Evolutionary conservation across 2,888 invertebrate species (phyloP), one percentile per base, ranked within the genome.

Genomic region (Pantelozetes paolii): DNA sequence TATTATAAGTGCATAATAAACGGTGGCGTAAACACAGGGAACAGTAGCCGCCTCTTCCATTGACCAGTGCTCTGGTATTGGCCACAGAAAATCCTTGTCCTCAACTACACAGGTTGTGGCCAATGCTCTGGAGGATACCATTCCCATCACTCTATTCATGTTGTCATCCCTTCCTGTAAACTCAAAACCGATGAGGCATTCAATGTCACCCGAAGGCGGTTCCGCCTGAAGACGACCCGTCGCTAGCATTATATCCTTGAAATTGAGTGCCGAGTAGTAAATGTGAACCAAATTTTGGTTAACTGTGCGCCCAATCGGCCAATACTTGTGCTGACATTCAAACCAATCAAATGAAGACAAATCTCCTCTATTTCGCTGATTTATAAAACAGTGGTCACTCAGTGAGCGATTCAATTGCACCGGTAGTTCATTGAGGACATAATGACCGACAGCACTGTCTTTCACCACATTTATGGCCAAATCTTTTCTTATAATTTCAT

Each of bases 351-450:
- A 54, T 9, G 57, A 57, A 2, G 70, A 50, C 26, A 75, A 32
- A 73, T 75, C 73, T 32, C 98, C 98, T 81, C 95, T 88, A 18
- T 89, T 89, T 78, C 94, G 82, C 0, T 94, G 90, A 84, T 98
- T 97, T 71, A 97, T 90, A 83, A 93, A 97, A n/a, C 97, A 96
- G 84, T 96, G 93, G 81, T 93, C 90, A 26, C 45, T 18, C 20
- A 8, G 18, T 5, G 74, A 93, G 2, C 23, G 5, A 30, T 57
- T 30, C 11, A 18, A 74, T 50, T 72, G 62, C 6, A 32, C 23
- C 1, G 32, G 23, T 26, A n/a, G 26, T 26, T 64, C 20, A 42
- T 62, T 62, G 13, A 72, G 30, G 15, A 67, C 28, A 36, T 26
- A 48, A 42, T 85, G 85, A 50, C 85, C 85, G 82, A 83, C 84